Evolutionary conservation across 35 echinoderm and acorn worm species (phyloP).

Genomic region (Heliocidaris tuberculata): DNA sequence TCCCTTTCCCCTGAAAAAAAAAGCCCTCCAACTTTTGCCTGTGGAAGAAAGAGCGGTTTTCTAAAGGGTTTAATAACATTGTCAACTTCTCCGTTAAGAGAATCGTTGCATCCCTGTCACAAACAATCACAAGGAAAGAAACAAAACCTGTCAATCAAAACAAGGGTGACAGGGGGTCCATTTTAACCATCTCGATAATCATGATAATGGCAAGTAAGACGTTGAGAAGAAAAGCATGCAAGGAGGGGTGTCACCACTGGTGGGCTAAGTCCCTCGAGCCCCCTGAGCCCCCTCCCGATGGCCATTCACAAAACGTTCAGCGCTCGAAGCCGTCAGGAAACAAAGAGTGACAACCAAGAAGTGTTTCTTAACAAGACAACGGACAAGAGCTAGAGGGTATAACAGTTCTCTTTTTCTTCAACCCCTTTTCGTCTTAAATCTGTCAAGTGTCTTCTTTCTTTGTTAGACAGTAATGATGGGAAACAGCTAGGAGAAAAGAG

Average conservation of each 20-base stretch:
- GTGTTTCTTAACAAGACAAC: background rate
- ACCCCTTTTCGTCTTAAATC: background rate
- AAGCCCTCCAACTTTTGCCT: background rate
- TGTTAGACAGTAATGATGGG: background rate
- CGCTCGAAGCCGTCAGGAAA: background rate
- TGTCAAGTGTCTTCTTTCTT: background rate
- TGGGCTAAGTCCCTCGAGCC: background rate
- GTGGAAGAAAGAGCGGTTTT: background rate
- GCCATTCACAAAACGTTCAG: background rate
- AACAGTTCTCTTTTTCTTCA: too few relatives aligned
- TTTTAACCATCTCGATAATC: background rate
- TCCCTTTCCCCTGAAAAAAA: background rate
- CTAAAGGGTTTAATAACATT: background rate
- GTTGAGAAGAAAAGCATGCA: background rate
- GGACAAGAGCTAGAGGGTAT: background rate
- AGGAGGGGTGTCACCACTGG: background rate
- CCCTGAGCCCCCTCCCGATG: background rate
- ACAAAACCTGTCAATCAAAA: background rate
- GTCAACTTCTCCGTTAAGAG: background rate
- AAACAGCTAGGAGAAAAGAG: background rate
- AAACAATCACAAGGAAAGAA: background rate
- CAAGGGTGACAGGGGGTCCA: background rate
- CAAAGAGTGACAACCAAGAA: background rate
- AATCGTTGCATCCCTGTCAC: background rate
- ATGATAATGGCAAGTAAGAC: background rate